Evolutionary conservation across 2,113 vertebrate genomes (phyloP).

Genomic region (Callaeas wilsoni): DNA sequence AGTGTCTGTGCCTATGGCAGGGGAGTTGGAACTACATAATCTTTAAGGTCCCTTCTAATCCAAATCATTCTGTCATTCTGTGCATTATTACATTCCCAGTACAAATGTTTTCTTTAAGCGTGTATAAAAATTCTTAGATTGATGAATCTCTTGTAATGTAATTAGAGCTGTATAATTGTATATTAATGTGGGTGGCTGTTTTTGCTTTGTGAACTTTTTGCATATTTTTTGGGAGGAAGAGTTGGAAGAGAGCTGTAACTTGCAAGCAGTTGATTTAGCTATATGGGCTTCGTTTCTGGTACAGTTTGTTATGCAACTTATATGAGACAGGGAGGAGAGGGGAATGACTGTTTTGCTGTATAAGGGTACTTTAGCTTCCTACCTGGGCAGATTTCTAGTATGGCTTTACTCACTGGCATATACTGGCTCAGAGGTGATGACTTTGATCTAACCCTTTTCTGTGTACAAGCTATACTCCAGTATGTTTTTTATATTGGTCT

Average conservation of each 20-base stretch:
- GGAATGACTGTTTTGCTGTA: neutral
- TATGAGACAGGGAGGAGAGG: accelerated
- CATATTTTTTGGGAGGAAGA: neutral
- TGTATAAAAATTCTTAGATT: neutral
- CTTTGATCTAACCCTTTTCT: neutral
- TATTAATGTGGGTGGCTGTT: neutral
- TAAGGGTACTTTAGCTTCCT: neutral
- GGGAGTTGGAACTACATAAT: neutral
- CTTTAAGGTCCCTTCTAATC: neutral
- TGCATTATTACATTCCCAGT: neutral
- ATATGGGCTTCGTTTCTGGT: neutral
- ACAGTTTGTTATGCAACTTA: neutral
- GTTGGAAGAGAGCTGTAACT: neutral
- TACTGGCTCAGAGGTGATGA: neutral
- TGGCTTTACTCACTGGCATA: neutral
- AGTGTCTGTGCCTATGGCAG: neutral
- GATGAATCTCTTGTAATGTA: neutral
- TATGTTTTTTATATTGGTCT: neutral
- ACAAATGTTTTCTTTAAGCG: neutral
- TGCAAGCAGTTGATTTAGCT: neutral
- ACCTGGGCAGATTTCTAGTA: neutral
- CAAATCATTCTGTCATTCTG: neutral
- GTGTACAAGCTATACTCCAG: neutral
- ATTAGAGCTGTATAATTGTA: neutral
- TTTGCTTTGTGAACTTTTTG: neutral